phyloP scores from a whole-genome alignment of 2,888 invertebrate species.

The Agrochola lychnidis region DNA sequence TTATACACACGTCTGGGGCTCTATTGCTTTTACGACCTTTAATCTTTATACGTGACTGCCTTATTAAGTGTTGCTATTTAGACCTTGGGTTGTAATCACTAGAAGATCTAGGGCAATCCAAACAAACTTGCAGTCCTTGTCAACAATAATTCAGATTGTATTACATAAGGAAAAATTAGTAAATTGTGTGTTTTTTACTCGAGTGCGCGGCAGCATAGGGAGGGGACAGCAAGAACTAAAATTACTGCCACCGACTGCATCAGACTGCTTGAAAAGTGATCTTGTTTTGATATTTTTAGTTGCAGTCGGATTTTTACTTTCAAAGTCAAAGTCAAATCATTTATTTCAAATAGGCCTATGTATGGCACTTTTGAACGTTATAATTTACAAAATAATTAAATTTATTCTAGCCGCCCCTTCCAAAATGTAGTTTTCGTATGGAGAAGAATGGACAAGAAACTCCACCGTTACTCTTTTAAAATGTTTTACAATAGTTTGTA shows the following conservation, averaged over 20 bases:
- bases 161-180: neutral
- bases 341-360: no score
- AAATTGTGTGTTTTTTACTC: neutral
- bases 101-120: slow-evolving; percentile 32
- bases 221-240: neutral
- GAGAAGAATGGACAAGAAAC: no score
- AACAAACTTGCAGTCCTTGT: slow-evolving; percentile 4
- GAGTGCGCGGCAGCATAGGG: neutral
- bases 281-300: no score
- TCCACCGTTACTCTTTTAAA: no score
- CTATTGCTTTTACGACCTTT: slow-evolving; percentile 23
- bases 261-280: no score
- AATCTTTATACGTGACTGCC: slow-evolving; percentile 12
- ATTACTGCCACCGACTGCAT: neutral
- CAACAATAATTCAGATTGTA: neutral
- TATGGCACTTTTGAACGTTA: no score
- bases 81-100: slow-evolving; percentile 11
- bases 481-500: no score
- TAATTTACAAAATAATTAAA: no score
- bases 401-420: no score
- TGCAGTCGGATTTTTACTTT: no score
- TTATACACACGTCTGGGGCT: neutral
- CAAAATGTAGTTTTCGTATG: no score
- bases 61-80: neutral
- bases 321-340: no score